phyloP scores from a whole-genome alignment of 2,797 vertebrate genomes.

The Hirundo rustica region DNA sequence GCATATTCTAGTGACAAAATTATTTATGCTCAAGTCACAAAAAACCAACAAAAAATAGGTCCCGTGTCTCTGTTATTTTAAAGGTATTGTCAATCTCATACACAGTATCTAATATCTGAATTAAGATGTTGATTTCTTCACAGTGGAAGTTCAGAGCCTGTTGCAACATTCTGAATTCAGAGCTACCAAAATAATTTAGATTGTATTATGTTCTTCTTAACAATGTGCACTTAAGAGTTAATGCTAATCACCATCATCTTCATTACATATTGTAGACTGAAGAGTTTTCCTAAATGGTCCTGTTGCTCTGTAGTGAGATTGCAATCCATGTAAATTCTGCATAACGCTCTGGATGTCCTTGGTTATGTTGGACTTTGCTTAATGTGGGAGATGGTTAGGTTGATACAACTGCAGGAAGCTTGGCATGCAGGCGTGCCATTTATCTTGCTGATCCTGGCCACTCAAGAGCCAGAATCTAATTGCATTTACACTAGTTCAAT shows the following conservation, averaged over 20 bases:
- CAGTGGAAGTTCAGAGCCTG: neutral
- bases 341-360: neutral
- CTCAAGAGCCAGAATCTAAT: neutral
- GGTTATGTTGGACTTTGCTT: accelerated
- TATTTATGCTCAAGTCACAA: neutral
- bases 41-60: neutral
- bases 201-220: neutral
- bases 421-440: neutral
- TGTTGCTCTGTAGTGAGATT: neutral
- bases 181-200: neutral
- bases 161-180: neutral
- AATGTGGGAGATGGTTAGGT: neutral
- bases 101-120: neutral
- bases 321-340: neutral
- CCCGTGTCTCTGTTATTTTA: neutral
- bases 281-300: neutral
- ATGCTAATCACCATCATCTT: neutral
- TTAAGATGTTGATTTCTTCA: neutral
- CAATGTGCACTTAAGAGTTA: neutral
- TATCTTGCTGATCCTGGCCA: neutral
- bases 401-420: neutral
- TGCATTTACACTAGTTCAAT: conserved; percentile 39
- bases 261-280: neutral
- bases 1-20: neutral
- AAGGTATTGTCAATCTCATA: neutral